phyloP scores from a whole-genome alignment of 2,888 invertebrate genomes.

The Drosophila niveifrons region DNA sequence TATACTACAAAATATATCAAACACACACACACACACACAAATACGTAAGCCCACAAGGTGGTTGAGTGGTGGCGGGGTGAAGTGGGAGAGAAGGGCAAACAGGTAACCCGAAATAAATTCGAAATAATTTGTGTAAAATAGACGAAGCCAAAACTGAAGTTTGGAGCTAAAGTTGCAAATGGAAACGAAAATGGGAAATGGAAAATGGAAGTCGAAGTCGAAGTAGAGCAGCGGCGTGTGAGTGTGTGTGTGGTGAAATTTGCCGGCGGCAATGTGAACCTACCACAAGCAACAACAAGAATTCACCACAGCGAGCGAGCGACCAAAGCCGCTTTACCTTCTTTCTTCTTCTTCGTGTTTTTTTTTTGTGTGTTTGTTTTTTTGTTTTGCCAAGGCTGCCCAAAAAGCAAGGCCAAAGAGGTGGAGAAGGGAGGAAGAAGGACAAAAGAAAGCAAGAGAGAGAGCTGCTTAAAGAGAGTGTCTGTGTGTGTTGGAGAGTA shows the following conservation, averaged over 20 bases:
- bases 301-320: constrained; percentile 34
- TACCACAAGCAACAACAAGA: constrained; percentile 47
- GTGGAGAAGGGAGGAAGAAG: too few species aligned
- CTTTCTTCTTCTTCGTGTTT: too few species aligned
- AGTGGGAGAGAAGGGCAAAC: constrained; percentile 24
- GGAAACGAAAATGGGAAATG: neutral
- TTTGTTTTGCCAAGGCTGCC: constrained; percentile 42
- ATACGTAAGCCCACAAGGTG: neutral
- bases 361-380: too few species aligned
- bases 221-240: neutral
- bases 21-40: constrained; percentile 15
- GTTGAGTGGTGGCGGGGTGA: too few species aligned
- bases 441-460: neutral
- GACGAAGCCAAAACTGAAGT: constrained; percentile 42
- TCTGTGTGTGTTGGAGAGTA: neutral
- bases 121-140: constrained; percentile 77
- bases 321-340: constrained; percentile 25
- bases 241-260: constrained; percentile 55
- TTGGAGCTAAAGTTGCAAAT: neutral
- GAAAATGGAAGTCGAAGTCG: neutral
- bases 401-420: constrained; percentile 62
- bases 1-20: constrained; percentile 65
- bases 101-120: constrained; percentile 75
- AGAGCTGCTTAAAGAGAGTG: neutral
- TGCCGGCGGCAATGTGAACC: constrained; percentile 47